phyloP scores from a whole-genome alignment of 2,888 invertebrate genomes.

The Sminthurinus aureus region DNA sequence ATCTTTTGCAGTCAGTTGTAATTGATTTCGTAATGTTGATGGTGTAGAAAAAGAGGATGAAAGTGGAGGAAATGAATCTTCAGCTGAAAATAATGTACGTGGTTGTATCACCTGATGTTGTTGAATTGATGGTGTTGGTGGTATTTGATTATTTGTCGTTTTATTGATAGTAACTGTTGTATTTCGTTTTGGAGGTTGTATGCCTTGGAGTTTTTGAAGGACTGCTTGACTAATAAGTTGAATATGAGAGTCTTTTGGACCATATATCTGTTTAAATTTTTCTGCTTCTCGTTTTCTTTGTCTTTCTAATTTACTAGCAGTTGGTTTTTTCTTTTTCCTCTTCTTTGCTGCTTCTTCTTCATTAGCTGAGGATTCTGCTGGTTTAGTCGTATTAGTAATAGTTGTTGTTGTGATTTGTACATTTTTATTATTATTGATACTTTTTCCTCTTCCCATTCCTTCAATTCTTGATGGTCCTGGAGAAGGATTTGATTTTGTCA shows the following conservation, averaged over 20 bases:
- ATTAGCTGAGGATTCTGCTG: too few species aligned
- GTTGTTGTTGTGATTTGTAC: too few species aligned
- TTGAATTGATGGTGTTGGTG: not conserved
- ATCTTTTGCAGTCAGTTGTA: too few species aligned
- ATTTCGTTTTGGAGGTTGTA: not conserved
- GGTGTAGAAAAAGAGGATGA: too few species aligned
- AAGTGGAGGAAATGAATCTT: not conserved
- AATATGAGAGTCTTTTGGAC: conserved; percentile 55
- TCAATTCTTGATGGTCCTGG: too few species aligned
- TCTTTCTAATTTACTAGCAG: conserved; percentile 42
- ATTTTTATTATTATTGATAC: too few species aligned
- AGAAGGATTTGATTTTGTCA: too few species aligned
- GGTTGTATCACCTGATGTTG: not conserved
- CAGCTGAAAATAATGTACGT: too few species aligned
- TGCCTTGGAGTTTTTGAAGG: conserved; percentile 42
- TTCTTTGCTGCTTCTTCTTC: not conserved
- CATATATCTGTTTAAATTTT: conserved; percentile 46
- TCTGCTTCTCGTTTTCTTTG: conserved; percentile 48
- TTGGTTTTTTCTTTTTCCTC: conserved; percentile 49
- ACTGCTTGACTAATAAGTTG: conserved; percentile 46
- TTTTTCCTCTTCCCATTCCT: too few species aligned
- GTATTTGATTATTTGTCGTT: not conserved
- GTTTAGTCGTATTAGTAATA: too few species aligned
- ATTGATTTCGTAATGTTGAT: too few species aligned
- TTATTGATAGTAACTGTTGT: not conserved